Conservation (phyloP, 2,113 vertebrate genomes). For the Zosterops pallidus region DNA sequence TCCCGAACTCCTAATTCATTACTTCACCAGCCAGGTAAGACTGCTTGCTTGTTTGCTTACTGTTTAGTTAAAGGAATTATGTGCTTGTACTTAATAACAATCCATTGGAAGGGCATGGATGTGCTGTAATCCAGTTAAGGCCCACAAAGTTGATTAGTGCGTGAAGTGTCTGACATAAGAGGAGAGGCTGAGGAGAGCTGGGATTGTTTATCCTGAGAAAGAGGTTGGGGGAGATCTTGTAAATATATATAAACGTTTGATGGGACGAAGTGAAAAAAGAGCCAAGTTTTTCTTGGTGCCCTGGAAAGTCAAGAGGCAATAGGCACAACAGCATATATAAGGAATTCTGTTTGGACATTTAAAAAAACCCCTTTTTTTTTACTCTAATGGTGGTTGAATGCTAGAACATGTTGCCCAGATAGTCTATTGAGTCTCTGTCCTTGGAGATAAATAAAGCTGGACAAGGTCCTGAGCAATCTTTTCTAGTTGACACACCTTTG, state of each 20-base stretch:
- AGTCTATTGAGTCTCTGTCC: background rate
- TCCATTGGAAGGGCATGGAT: background rate
- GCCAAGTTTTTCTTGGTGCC: background rate
- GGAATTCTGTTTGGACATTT: background rate
- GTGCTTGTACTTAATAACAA: background rate
- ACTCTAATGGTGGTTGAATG: background rate
- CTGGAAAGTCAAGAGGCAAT: background rate
- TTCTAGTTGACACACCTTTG: background rate
- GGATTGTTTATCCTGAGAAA: background rate
- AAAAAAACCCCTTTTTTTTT: background rate
- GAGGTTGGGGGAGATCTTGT: background rate
- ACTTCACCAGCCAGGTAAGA: constrained; percentile 73
- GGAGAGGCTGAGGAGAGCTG: background rate
- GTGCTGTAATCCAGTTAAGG: background rate
- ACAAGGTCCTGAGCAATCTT: background rate
- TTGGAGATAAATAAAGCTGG: background rate
- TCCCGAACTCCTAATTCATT: constrained; percentile 71
- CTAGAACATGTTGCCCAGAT: background rate
- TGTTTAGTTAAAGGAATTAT: background rate
- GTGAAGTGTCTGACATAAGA: background rate
- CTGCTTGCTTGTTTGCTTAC: background rate
- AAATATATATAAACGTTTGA: background rate
- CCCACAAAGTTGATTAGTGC: accelerated
- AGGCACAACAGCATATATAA: background rate
- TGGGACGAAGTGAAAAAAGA: background rate